Evolutionary conservation across 1,140 invertebrate genomes (phyloP), one percentile per base, ranked within the genome.

Genomic region (Acromyrmex charruanus): DNA sequence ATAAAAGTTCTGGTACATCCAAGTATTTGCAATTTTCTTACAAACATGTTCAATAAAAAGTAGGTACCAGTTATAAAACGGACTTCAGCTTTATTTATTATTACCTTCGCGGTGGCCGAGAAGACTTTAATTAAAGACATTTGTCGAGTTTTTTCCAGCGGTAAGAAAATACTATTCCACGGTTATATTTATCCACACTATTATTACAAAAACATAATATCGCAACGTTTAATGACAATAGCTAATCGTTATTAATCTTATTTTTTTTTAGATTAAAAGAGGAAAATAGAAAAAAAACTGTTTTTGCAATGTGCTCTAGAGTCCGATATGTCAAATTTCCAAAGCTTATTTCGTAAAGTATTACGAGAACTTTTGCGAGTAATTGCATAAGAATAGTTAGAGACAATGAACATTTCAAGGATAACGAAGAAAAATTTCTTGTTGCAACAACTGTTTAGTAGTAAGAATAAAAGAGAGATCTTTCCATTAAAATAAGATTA

Each of bases 91-190:
- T 49, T 65, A 65, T 14, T 21, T 58, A 55, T 35, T 75, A 75
- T 65, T 63, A 77, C 6, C 0, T 49, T 49, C 3, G 5, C 6
- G 16, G 14, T 61, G 35, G 14, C 21, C 14, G 5, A 77, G 25
- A 25, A 49, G 63, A 31, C 55, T 77, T 63, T 65, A 77, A 77
- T 77, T 77, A 77, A 59, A 59, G 74, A 77, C 10, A 77, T 77
- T 75, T 75, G 21, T 77, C 58, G 59, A 28, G 39, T 1, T 77
- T 61, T 77, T 77, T 77, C 21, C 4, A 14, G 12, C 10, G 10
- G 0, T 44, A 77, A n/a, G 58, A 77, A 77, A 77, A 77, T 39
- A 16, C 25, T 10, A 44, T 77, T 44, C 16, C 16, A 16, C n/a
- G 6, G 25, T 21, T 63, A 25, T 28, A 61, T 77, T 51, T 65